A percentile compares a stretch with the other conserved stretches of the same genome.
These are phyloP conservation scores for Aradus depressus DNA, from an alignment of 2,888 invertebrate genomes.

Conservation along the genomic window DNA sequence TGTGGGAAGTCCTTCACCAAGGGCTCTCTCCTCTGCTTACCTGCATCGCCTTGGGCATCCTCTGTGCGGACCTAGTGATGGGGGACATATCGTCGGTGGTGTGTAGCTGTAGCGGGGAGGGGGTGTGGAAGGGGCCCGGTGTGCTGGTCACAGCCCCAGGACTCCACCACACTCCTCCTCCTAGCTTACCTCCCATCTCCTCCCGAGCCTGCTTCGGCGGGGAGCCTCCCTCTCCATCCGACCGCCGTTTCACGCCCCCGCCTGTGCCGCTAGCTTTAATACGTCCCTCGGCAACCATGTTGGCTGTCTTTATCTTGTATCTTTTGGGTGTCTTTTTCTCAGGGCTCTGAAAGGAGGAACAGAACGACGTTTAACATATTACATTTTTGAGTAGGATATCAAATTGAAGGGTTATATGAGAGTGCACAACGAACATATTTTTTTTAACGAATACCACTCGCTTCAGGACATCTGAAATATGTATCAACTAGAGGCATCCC, in stretches of 20 bases:
- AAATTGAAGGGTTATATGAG: too few species aligned
- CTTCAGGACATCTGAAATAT: too few species aligned
- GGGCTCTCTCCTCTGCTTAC: slow-evolving; percentile 39
- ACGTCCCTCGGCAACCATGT: not conserved
- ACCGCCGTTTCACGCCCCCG: not conserved
- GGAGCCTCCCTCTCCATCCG: slow-evolving; percentile 6
- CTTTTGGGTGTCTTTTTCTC: slow-evolving; percentile 11
- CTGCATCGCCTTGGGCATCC: slow-evolving; percentile 82
- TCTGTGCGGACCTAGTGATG: slow-evolving; percentile 74
- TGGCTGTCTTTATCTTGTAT: slow-evolving; percentile 3
- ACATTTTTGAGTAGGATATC: too few species aligned
- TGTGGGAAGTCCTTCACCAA: not conserved
- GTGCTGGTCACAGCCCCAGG: slow-evolving; percentile 26
- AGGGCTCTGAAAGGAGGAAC: slow-evolving; percentile 5
- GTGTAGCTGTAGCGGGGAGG: slow-evolving; percentile 21
- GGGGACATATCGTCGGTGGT: slow-evolving; percentile 54
- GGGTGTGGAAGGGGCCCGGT: slow-evolving; percentile 22
- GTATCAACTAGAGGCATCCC: too few species aligned
- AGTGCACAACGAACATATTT: too few species aligned
- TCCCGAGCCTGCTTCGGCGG: slow-evolving; percentile 11
- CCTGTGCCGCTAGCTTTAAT: not conserved
- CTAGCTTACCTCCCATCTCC: not conserved
- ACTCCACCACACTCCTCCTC: not conserved
- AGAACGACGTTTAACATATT: not conserved
- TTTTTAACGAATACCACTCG: too few species aligned